These are phyloP conservation scores for Nasonovia ribisnigri DNA, from an alignment of 2,888 invertebrate genomes.

Conservation along the genomic window DNA sequence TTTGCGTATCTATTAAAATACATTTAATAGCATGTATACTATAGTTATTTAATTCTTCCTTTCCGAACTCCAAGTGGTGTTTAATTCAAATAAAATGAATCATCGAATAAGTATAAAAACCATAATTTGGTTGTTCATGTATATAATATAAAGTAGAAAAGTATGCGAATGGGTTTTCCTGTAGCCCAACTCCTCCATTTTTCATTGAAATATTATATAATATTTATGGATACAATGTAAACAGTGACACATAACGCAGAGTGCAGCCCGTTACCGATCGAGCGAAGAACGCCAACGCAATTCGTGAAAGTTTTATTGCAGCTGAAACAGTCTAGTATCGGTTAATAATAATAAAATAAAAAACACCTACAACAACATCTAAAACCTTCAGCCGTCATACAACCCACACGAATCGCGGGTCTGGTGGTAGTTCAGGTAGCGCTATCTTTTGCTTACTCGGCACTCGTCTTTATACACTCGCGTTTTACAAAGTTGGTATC, in stretches of 20 bases:
- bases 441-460: background rate
- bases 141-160: background rate
- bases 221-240: background rate
- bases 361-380: background rate
- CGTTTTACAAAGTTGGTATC: background rate
- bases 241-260: background rate
- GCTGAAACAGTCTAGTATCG: background rate
- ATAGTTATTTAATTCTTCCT: background rate
- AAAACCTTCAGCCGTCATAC: background rate
- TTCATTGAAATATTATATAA: background rate
- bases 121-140: background rate
- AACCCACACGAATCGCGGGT: background rate
- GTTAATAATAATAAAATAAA: background rate
- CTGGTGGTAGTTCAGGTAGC: too few relatives aligned
- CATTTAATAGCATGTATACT: background rate
- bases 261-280: background rate
- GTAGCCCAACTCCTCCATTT: background rate
- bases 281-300: background rate
- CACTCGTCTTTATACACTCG: background rate
- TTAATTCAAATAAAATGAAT: background rate
- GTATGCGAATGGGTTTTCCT: background rate
- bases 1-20: background rate
- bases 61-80: background rate
- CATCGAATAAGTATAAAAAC: background rate
- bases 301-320: background rate